Conservation (phyloP, 2,888 invertebrate genomes). For the Diarsia rubi region DNA sequence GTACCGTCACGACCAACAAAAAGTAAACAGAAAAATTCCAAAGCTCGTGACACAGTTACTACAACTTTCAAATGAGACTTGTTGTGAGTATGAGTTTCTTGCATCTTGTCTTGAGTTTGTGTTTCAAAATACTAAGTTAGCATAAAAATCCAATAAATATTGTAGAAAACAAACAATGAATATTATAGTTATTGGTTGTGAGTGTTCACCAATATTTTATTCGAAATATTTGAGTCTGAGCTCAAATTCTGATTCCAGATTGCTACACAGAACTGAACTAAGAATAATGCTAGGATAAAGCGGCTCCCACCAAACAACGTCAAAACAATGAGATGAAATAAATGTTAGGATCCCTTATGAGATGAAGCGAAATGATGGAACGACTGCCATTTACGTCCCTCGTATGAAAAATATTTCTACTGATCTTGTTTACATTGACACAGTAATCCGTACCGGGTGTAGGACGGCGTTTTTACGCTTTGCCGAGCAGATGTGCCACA, state of each 20-base stretch:
- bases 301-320: conserved; percentile 67
- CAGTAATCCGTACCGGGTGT: conserved; percentile 78
- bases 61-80: not conserved
- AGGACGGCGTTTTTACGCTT: conserved; percentile 77
- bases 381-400: conserved; percentile 82
- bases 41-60: not conserved
- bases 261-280: not conserved
- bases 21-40: not conserved
- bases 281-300: conserved; percentile 8
- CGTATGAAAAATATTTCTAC: conserved; percentile 84
- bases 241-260: not conserved
- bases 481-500: conserved; percentile 75
- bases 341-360: conserved; percentile 83
- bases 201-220: not conserved
- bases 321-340: conserved; percentile 85
- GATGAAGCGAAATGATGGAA: conserved; percentile 82
- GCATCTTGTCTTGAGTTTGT: no score
- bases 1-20: not conserved
- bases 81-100: no score
- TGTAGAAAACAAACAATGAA: no score
- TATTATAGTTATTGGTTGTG: not conserved
- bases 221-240: not conserved
- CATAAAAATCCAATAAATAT: not conserved
- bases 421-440: conserved; percentile 87
- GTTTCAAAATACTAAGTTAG: not conserved